A percentile compares a stretch with the other conserved stretches of the same genome.
phyloP scores from a whole-genome alignment of 2,888 invertebrate genomes.

The Nebria brevicollis region DNA sequence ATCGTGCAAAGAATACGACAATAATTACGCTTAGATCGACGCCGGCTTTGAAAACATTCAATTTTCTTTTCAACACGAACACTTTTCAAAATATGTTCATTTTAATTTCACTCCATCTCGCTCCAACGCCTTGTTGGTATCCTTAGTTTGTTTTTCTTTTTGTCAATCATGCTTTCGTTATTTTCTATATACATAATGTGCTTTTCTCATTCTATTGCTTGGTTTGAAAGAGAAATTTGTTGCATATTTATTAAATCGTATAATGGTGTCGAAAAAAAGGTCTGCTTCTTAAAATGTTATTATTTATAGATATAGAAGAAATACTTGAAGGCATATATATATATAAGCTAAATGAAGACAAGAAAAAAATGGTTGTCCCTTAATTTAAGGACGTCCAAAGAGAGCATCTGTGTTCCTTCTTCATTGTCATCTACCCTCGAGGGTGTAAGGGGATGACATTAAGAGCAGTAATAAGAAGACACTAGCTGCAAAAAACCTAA shows the following conservation, averaged over 20 bases:
- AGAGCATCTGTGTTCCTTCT: constrained; percentile 26
- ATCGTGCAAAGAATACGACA: background rate
- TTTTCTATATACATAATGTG: background rate
- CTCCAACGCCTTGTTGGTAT: background rate
- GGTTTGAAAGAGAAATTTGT: background rate
- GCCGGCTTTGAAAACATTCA: background rate
- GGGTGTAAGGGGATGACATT: constrained; percentile 4
- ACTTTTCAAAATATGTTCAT: background rate
- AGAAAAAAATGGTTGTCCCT: background rate
- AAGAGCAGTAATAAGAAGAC: constrained; percentile 2
- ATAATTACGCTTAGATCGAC: constrained; percentile 1
- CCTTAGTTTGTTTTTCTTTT: background rate
- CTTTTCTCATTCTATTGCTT: background rate
- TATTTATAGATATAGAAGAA: too few relatives aligned
- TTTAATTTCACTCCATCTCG: background rate
- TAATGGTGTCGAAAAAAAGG: too few relatives aligned
- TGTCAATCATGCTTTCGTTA: background rate
- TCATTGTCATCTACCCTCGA: constrained; percentile 18
- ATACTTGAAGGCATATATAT: too few relatives aligned
- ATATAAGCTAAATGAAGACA: background rate
- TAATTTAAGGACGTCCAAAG: background rate
- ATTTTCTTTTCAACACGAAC: background rate
- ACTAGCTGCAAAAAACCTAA: constrained; percentile 33
- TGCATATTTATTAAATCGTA: background rate
- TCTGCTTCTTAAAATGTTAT: too few relatives aligned